phyloP scores from a whole-genome alignment of 2,797 vertebrate genomes.

The Enteromius afrohamiltoni region DNA sequence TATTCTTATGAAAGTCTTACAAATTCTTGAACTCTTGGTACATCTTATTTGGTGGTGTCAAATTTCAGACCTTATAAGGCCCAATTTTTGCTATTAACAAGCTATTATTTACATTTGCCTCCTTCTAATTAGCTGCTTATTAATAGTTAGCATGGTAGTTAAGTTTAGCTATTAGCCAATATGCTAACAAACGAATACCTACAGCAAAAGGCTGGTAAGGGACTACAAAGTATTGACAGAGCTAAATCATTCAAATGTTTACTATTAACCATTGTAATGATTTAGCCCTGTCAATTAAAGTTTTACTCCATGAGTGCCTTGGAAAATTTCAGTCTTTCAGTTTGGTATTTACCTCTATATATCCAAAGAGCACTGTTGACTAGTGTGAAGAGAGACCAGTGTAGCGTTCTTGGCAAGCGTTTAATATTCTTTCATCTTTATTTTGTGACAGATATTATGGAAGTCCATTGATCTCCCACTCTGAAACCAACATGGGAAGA shows the following conservation, averaged over 20 bases:
- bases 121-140: neutral
- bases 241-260: no score
- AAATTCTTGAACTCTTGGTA: neutral
- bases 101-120: neutral
- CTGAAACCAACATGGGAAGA: constrained; percentile 48
- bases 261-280: no score
- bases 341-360: no score
- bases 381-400: no score
- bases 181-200: neutral
- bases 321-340: no score
- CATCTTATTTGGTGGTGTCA: neutral
- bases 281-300: no score
- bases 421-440: constrained; percentile 42
- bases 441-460: constrained; percentile 66
- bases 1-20: neutral
- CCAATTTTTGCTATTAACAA: neutral
- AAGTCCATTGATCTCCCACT: constrained; percentile 57
- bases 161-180: neutral
- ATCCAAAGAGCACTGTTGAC: no score
- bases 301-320: no score
- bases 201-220: no score
- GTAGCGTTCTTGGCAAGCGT: neutral
- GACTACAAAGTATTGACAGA: no score
- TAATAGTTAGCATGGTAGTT: neutral
- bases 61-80: neutral